Percentiles rank a stretch among this genome's conserved stretches.
phyloP scores from a whole-genome alignment of 2,113 vertebrate genomes.

The Tachuris rubrigastra region DNA sequence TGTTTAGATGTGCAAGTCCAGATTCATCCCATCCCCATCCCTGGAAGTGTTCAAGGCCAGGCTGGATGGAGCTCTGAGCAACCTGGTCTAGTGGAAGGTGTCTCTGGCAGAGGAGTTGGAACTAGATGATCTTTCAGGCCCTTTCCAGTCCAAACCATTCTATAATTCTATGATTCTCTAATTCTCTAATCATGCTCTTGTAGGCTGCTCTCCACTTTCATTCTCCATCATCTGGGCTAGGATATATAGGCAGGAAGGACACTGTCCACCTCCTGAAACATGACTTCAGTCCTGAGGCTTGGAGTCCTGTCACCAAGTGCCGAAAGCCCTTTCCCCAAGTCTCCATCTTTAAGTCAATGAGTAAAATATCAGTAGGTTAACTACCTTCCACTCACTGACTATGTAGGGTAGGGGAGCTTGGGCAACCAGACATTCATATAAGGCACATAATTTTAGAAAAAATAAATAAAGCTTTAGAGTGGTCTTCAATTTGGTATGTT shows the following conservation, averaged over 20 bases:
- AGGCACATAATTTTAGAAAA: not conserved
- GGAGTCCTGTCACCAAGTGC: not conserved
- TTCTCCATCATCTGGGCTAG: not conserved
- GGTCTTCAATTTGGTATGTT: not conserved
- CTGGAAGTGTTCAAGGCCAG: not conserved
- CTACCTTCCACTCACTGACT: fast-evolving
- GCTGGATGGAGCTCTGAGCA: not conserved
- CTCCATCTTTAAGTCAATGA: not conserved
- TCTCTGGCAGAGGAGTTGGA: not conserved
- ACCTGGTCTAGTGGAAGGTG: not conserved
- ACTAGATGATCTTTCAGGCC: not conserved
- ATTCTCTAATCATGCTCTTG: fast-evolving
- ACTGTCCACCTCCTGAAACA: not conserved
- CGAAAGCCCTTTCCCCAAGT: not conserved
- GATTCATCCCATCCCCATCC: not conserved
- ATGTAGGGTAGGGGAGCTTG: fast-evolving
- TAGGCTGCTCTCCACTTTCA: not conserved
- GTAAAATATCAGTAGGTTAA: not conserved
- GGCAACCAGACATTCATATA: not conserved
- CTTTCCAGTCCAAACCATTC: not conserved
- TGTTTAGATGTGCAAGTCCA: not conserved
- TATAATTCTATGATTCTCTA: not conserved
- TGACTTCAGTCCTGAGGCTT: not conserved
- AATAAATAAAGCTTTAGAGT: not conserved
- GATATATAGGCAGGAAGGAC: not conserved